Evolutionary conservation across 2,888 invertebrate genomes (phyloP).

Genomic region (Meteorus cinctellus): DNA sequence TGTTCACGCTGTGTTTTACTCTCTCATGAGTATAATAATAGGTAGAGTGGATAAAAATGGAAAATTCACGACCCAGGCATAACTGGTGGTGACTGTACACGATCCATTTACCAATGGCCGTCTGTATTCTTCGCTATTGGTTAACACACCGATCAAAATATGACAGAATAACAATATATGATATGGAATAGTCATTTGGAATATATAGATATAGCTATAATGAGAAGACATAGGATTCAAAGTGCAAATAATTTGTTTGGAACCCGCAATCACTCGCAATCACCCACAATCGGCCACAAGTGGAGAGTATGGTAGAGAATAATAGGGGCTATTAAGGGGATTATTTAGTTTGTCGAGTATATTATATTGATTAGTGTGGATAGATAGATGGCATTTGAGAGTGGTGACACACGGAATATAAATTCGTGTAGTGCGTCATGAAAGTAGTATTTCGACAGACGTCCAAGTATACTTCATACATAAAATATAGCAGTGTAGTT

Average conservation of each 20-base stretch:
- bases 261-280: background rate
- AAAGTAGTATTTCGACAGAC: background rate
- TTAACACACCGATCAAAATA: slow-evolving; percentile 16
- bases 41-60: too few relatives aligned
- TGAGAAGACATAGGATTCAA: slow-evolving; percentile 9
- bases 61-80: too few relatives aligned
- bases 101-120: too few relatives aligned
- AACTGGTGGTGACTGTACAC: too few relatives aligned
- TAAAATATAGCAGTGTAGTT: slow-evolving; percentile 17
- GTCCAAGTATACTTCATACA: slow-evolving; percentile 7
- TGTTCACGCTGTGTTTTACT: too few relatives aligned
- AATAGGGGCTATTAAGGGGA: slow-evolving; percentile 3
- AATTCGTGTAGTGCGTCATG: slow-evolving; percentile 18
- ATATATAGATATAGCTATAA: background rate
- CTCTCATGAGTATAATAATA: too few relatives aligned
- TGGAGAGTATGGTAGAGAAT: background rate
- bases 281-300: background rate
- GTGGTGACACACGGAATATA: background rate
- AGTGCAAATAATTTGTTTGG: slow-evolving; percentile 18
- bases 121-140: too few relatives aligned
- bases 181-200: background rate
- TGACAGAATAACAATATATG: slow-evolving; percentile 30
- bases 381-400: slow-evolving; percentile 21
- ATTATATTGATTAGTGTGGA: background rate
- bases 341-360: background rate